These are phyloP conservation scores for Dexiosoma caninum DNA, from an alignment of 2,888 invertebrate genomes.

Conservation along the genomic window DNA sequence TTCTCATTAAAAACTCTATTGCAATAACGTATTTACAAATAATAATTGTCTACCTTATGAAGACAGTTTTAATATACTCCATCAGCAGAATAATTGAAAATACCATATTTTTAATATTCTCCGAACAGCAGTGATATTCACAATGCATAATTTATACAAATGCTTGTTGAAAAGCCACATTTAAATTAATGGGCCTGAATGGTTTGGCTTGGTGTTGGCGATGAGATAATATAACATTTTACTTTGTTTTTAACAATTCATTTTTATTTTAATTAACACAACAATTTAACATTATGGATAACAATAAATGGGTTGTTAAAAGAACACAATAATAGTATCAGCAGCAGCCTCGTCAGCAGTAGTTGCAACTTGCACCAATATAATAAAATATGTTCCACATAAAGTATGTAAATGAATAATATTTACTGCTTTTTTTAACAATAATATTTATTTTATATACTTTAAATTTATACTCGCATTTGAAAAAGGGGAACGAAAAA, in stretches of 20 bases:
- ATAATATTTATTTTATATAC: constrained; percentile 23
- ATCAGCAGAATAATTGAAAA: not conserved
- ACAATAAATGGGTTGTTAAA: constrained; percentile 57
- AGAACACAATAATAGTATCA: constrained; percentile 23
- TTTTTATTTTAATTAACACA: constrained; percentile 60
- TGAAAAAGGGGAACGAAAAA: not conserved
- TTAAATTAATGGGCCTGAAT: constrained; percentile 24
- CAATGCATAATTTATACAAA: not conserved
- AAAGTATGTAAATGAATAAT: constrained; percentile 34
- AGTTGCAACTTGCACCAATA: not conserved
- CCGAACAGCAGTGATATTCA: not conserved
- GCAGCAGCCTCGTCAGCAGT: not conserved
- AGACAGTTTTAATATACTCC: not conserved
- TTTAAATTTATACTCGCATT: constrained; percentile 6
- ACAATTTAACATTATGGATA: constrained; percentile 60
- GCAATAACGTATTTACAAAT: not conserved
- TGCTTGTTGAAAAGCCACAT: constrained; percentile 12
- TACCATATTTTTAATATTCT: not conserved
- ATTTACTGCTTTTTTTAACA: constrained; percentile 23
- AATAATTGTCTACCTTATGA: not conserved
- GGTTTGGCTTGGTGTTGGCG: not conserved
- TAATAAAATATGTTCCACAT: constrained; percentile 16
- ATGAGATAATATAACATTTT: constrained; percentile 9
- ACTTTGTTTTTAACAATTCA: constrained; percentile 1
- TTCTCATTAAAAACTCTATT: no score